Base-by-base conservation (phyloP, 2,797 vertebrate species). In the Clangula hyemalis region DNA sequence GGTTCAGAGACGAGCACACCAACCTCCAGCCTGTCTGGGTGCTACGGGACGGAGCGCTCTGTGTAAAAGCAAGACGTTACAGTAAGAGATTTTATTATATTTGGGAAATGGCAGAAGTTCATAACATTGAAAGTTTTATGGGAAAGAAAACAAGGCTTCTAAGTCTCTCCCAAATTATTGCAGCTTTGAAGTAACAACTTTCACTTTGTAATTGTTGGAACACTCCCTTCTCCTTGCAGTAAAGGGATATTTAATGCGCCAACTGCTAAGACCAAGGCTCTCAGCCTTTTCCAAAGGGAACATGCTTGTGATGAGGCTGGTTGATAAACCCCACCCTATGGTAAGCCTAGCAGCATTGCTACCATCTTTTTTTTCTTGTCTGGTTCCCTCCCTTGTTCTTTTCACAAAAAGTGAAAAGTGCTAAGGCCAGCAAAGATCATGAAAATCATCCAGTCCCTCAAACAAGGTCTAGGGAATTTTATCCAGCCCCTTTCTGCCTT, bases 161-260 rank as follows among this genome's bases (percentile, higher is more conserved):
- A 85, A 91, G 89, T 75, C 92, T 94, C 70, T 83, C 89, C 80
- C 65, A 75, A 78, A 95, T 93, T 81, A 89, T 5, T 43, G 22
- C 71, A 88, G 91, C 71, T 96, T 88, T 95, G 92, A 96, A 95
- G 91, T 69, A 80, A 76, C 60, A 86, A 70, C 85, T 86, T 94
- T 82, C 89, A 73, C 90, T 78, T 30, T 57, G 51, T 41, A 90
- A 80, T 70, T 83, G 61, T 28, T 93, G 77, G 83, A 96, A 95
- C 53, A 21, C 36, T 72, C 58, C 54, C 30, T 43, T 43, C 87
- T 69, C 32, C 54, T 47, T 22, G 84, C 60, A 84, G 49, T 34
- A 32, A 28, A 27, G 41, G 58, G 54, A 66, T 62, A 68, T 56
- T 64, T 20, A 38, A 53, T 3, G 36, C 1, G 30, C 17, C 68